A percentile compares a stretch with the other conserved stretches of the same genome.
These are phyloP conservation scores for Gallinago nigripennis DNA, from an alignment of 2,797 vertebrate species.

Conservation along the genomic window DNA sequence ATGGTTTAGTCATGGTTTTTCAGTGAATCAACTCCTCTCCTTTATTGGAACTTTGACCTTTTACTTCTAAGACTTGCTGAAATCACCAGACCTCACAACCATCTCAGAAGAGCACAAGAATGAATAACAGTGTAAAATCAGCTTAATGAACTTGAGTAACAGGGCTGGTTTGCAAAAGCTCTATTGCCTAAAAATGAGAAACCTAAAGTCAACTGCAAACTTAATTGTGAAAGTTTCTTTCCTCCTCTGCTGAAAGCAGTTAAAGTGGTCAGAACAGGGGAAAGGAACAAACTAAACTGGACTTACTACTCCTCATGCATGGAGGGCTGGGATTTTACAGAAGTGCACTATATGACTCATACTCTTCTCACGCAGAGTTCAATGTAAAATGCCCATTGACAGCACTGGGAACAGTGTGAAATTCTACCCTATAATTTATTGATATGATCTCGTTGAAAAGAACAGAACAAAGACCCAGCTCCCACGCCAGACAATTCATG, in stretches of 20 bases:
- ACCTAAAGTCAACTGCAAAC: neutral
- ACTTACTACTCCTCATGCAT: neutral
- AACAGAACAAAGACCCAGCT: constrained; percentile 23
- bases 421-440: constrained; percentile 31
- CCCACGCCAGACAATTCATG: neutral
- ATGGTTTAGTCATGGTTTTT: constrained; percentile 28
- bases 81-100: constrained; percentile 5
- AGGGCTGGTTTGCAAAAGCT: constrained; percentile 18
- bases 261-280: neutral
- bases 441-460: constrained; percentile 43
- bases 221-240: constrained; percentile 17
- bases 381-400: constrained; percentile 5
- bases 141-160: constrained; percentile 43
- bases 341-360: neutral
- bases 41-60: constrained; percentile 24
- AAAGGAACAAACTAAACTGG: constrained; percentile 18
- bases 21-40: neutral
- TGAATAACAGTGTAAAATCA: constrained; percentile 5
- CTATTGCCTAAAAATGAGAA: constrained; percentile 42
- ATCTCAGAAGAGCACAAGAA: constrained; percentile 5
- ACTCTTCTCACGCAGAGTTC: neutral
- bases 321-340: neutral
- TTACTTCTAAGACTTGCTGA: constrained; percentile 20
- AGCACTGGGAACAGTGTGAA: constrained; percentile 30
- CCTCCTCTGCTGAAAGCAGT: neutral